phyloP scores from a whole-genome alignment of 2,797 vertebrate species.

The Helarctos malayanus region DNA sequence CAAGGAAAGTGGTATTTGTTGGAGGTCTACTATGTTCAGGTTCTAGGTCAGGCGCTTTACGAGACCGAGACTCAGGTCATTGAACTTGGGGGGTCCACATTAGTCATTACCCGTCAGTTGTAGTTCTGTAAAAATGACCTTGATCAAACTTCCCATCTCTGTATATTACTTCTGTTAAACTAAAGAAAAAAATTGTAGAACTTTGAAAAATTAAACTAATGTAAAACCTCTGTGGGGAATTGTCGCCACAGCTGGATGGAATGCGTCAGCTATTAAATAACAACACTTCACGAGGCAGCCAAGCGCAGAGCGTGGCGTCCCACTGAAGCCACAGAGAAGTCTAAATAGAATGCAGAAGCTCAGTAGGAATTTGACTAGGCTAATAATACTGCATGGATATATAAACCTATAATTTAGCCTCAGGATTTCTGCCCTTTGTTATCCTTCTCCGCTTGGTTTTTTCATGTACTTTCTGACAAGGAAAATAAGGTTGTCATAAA shows the following conservation, averaged over 20 bases:
- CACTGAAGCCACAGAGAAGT: background rate
- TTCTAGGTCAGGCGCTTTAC: background rate
- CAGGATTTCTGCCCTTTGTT: conserved; percentile 58
- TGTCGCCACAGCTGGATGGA: conserved; percentile 55
- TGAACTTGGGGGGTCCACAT: background rate
- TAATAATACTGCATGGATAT: conserved; percentile 38
- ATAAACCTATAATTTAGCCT: conserved; percentile 62
- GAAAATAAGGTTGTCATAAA: conserved; percentile 46
- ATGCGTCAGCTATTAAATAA: conserved; percentile 39
- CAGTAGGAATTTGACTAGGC: conserved; percentile 44
- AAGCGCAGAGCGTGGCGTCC: background rate
- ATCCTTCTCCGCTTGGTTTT: background rate
- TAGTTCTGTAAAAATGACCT: background rate
- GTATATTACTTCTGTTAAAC: background rate
- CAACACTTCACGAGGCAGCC: background rate
- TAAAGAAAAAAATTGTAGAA: conserved; percentile 32
- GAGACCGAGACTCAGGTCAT: background rate
- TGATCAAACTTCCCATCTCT: background rate
- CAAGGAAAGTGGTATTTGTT: background rate
- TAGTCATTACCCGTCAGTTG: background rate
- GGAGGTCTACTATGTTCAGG: background rate
- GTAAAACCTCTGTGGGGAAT: conserved; percentile 66
- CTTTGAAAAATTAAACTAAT: conserved; percentile 72
- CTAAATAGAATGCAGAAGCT: background rate
- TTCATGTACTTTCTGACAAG: conserved; percentile 35